phyloP scores from a whole-genome alignment of 2,113 vertebrate species.

The Catharus minimus region DNA sequence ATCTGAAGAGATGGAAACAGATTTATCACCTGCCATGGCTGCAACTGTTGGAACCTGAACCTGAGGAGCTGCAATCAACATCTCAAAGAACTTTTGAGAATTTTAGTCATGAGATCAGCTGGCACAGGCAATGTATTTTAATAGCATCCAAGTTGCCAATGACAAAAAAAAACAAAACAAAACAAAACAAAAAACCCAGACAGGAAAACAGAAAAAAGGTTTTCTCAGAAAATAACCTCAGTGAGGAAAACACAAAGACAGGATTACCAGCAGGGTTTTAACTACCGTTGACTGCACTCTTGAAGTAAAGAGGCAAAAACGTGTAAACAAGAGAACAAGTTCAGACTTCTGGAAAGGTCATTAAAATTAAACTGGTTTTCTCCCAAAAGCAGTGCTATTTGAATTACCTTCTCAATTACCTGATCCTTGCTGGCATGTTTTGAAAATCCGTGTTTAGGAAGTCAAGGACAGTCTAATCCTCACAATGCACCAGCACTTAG shows the following conservation, averaged over 20 bases:
- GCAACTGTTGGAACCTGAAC: accelerated
- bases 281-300: not conserved
- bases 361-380: not conserved
- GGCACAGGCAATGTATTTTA: not conserved
- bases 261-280: not conserved
- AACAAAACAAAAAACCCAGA: not conserved
- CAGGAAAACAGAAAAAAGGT: not conserved
- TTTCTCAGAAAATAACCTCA: not conserved
- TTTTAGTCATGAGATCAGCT: not conserved
- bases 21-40: not conserved
- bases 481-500: not conserved
- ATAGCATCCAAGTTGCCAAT: not conserved
- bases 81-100: not conserved
- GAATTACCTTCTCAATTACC: constrained; percentile 2
- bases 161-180: not conserved
- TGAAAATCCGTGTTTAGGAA: not conserved
- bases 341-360: not conserved
- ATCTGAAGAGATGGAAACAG: not conserved
- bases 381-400: not conserved
- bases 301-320: not conserved
- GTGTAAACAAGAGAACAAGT: not conserved
- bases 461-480: not conserved
- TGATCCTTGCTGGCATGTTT: not conserved
- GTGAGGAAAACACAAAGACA: accelerated
- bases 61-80: not conserved